Evolutionary conservation across 1,140 invertebrate species (phyloP).

Genomic region (Bombus fervidus): DNA sequence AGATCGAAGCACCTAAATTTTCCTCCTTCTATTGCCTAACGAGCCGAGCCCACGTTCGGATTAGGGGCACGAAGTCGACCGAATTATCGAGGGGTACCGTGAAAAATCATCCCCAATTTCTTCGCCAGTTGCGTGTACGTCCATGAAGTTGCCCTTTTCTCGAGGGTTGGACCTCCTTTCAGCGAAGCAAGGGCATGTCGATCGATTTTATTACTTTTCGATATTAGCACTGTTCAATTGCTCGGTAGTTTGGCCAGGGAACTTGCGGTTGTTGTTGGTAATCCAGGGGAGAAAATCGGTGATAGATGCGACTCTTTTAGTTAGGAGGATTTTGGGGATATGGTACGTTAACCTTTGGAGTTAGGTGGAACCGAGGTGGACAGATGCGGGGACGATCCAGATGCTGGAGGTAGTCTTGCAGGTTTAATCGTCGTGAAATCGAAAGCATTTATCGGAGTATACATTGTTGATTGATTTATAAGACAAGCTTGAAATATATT

Average conservation of each 20-base stretch:
- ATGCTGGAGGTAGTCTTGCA: neutral
- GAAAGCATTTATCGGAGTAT: neutral
- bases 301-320: neutral
- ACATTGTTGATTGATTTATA: neutral
- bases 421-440: conserved; percentile 2
- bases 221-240: neutral
- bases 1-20: conserved; percentile 3
- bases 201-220: conserved; percentile 62
- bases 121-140: neutral
- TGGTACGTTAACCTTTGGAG: neutral
- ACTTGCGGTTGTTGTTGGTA: neutral
- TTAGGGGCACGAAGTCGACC: conserved; percentile 20
- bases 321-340: neutral
- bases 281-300: neutral
- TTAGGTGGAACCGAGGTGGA: neutral
- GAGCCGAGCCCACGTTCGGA: neutral
- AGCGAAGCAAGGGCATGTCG: conserved; percentile 30
- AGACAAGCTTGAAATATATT: too few species aligned
- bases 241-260: neutral
- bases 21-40: conserved; percentile 4
- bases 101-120: conserved; percentile 35
- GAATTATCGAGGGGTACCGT: conserved; percentile 39
- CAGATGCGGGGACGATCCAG: neutral
- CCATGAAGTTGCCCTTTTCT: neutral
- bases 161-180: conserved; percentile 7